Conservation (phyloP, 2,113 vertebrate species). For the Urocynchramus pylzowi region DNA sequence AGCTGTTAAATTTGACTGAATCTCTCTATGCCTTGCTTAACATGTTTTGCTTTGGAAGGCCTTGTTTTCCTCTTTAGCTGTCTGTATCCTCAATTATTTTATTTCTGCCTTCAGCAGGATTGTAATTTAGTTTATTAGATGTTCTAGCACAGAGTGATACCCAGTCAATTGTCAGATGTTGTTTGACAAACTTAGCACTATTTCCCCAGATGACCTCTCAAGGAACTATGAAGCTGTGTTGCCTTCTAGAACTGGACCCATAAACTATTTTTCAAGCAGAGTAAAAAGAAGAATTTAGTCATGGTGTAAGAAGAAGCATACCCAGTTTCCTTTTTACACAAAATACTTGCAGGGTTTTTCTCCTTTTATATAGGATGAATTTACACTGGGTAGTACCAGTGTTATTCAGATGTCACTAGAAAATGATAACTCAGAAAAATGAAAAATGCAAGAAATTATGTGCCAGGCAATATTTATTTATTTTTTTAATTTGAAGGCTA, state of each 20-base stretch:
- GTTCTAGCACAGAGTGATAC: background rate
- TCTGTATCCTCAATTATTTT: background rate
- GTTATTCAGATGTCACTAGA: background rate
- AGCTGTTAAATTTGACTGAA: slow-evolving; percentile 21
- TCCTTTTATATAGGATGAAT: background rate
- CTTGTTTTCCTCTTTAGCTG: background rate
- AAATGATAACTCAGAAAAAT: background rate
- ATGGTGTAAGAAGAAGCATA: background rate
- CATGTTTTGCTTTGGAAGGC: background rate
- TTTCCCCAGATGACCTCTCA: background rate
- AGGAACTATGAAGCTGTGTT: background rate
- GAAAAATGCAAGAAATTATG: background rate
- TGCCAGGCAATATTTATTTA: background rate
- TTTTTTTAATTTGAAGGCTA: background rate
- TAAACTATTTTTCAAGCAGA: background rate
- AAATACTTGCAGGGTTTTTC: background rate
- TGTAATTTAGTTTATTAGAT: background rate
- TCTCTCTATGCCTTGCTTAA: background rate
- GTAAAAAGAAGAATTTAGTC: background rate
- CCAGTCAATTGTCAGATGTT: background rate
- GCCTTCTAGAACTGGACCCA: background rate
- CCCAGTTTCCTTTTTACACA: background rate
- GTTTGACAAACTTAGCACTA: background rate
- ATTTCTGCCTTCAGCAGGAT: background rate
- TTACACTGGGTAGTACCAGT: background rate